Percentiles rank a stretch among this genome's conserved stretches.
Evolutionary conservation across 2,113 vertebrate genomes (phyloP).

Genomic region (Phylloscopus trochiloides): DNA sequence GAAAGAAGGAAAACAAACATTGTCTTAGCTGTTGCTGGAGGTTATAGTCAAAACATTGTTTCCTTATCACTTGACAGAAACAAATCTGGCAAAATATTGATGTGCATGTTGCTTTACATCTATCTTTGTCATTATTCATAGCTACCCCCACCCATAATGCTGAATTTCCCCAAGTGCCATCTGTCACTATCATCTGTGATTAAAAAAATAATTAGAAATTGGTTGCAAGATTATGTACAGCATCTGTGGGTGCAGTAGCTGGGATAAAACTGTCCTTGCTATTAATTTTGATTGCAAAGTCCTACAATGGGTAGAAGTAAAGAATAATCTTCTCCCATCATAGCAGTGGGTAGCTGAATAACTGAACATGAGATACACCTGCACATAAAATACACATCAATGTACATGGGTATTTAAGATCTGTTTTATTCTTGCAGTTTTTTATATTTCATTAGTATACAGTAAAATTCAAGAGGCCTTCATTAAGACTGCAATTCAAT

Average conservation of each 20-base stretch:
- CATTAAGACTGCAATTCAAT: not conserved
- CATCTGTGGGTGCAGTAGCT: not conserved
- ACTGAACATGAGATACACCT: not conserved
- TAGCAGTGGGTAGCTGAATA: not conserved
- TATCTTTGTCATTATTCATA: slow-evolving; percentile 33
- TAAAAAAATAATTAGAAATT: slow-evolving; percentile 14
- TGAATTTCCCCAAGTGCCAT: slow-evolving; percentile 32
- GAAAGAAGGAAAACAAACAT: not conserved
- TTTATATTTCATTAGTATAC: not conserved
- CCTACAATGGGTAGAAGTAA: not conserved
- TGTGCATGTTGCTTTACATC: slow-evolving; percentile 13
- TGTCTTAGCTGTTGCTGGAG: slow-evolving; percentile 7
- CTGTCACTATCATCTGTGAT: slow-evolving; percentile 37
- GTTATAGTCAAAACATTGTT: slow-evolving; percentile 40
- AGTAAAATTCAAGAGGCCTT: not conserved
- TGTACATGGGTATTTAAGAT: not conserved
- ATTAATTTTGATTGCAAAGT: not conserved
- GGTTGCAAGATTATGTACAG: not conserved
- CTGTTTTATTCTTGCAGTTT: not conserved
- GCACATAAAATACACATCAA: not conserved
- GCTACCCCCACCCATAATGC: not conserved
- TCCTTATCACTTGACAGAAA: slow-evolving; percentile 15
- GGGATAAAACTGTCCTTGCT: not conserved
- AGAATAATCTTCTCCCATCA: not conserved
- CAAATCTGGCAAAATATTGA: slow-evolving; percentile 56